Percentiles rank a stretch among this genome's conserved stretches.
Conservation (phyloP, 2,797 vertebrate genomes). For the Smutsia temminckii region DNA sequence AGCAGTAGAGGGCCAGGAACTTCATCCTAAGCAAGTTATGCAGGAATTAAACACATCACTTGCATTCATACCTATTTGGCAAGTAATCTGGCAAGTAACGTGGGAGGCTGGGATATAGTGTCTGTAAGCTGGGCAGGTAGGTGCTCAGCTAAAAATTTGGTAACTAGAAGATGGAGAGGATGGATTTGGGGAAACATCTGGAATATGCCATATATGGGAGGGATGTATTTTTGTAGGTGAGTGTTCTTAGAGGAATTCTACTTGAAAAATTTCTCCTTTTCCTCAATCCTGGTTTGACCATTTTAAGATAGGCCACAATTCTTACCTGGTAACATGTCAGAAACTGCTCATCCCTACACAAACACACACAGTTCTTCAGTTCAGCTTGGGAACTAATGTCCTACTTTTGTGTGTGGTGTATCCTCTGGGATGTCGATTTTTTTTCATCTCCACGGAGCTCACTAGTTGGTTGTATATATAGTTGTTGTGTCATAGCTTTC, state of each 20-base stretch:
- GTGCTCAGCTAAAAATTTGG: background rate
- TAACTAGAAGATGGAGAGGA: background rate
- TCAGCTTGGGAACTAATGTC: background rate
- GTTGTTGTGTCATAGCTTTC: background rate
- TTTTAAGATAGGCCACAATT: background rate
- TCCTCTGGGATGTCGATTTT: background rate
- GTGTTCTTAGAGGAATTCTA: background rate
- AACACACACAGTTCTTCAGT: background rate
- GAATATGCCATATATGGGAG: background rate
- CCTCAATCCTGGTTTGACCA: background rate
- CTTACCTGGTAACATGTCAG: background rate
- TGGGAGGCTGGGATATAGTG: background rate
- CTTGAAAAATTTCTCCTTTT: background rate
- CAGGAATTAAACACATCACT: background rate
- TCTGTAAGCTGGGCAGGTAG: background rate
- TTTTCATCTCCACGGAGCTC: background rate
- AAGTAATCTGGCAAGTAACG: background rate
- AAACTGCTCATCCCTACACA: background rate
- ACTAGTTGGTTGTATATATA: background rate
- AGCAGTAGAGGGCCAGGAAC: background rate
- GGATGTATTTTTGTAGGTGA: background rate
- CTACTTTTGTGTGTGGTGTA: background rate
- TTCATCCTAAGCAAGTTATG: background rate
- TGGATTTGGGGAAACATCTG: background rate
- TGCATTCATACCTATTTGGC: background rate